Percentiles rank a stretch among this genome's conserved stretches.
phyloP scores from a whole-genome alignment of 2,888 invertebrate genomes.

The Cryptophagus acutangulus region DNA sequence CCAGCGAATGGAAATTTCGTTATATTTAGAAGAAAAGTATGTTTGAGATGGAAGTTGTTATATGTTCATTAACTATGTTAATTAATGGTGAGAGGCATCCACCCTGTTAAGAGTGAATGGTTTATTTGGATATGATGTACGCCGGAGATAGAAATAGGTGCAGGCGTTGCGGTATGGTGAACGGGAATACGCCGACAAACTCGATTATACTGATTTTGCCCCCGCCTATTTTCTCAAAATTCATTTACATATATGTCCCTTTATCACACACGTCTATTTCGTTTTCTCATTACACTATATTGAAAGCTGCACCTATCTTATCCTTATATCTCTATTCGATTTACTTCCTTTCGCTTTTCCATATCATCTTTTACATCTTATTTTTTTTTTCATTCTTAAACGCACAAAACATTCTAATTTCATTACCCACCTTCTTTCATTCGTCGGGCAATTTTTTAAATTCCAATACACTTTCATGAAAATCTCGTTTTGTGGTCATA shows the following conservation, averaged over 20 bases:
- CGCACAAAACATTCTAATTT: too few species aligned
- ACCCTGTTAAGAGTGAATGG: conserved; percentile 15
- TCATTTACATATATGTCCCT: conserved; percentile 22
- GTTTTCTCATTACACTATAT: conserved; percentile 23
- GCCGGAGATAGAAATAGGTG: conserved; percentile 1
- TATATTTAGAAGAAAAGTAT: not conserved
- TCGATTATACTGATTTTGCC: conserved; percentile 20
- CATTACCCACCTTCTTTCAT: too few species aligned
- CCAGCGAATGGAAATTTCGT: not conserved
- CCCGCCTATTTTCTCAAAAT: conserved; percentile 14
- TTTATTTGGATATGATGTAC: conserved; percentile 6
- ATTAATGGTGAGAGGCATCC: conserved; percentile 16
- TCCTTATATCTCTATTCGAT: conserved; percentile 20
- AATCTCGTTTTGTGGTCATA: too few species aligned
- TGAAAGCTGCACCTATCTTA: conserved; percentile 21
- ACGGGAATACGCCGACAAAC: conserved; percentile 16
- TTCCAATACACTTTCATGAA: too few species aligned
- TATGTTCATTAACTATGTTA: too few species aligned
- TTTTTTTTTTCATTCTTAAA: too few species aligned
- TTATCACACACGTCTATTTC: conserved; percentile 21
- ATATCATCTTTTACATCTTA: too few species aligned
- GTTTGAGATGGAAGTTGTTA: too few species aligned
- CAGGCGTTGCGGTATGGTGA: conserved; percentile 4
- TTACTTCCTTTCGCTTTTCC: conserved; percentile 16
- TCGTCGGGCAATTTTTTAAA: too few species aligned